These are phyloP conservation scores for Pogonophryne albipinna DNA, from an alignment of 2,797 vertebrate genomes.

Conservation along the genomic window DNA sequence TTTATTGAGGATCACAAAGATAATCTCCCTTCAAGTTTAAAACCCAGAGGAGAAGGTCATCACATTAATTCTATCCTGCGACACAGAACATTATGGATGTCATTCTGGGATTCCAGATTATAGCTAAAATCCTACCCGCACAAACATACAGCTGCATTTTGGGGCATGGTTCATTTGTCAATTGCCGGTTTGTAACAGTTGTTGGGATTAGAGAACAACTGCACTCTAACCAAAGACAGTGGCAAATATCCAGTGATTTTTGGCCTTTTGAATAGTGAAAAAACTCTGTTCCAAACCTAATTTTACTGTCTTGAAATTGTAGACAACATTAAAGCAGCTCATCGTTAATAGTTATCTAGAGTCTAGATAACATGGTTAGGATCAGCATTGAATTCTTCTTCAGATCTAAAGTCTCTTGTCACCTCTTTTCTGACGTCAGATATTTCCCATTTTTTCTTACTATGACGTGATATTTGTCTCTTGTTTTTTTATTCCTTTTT, in stretches of 20 bases:
- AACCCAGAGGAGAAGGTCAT: constrained; percentile 9
- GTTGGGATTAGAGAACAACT: background rate
- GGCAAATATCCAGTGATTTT: constrained; percentile 10
- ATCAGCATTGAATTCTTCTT: constrained; percentile 54
- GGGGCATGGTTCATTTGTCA: background rate
- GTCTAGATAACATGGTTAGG: constrained; percentile 1
- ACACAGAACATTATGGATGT: constrained; percentile 6
- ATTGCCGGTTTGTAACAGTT: constrained; percentile 3
- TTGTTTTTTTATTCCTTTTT: background rate
- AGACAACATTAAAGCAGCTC: constrained; percentile 47
- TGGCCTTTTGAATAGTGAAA: constrained; percentile 17
- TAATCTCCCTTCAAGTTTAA: background rate
- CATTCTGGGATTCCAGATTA: constrained; percentile 14
- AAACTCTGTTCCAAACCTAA: constrained; percentile 23
- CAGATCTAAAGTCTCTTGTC: constrained; percentile 14
- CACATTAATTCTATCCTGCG: constrained; percentile 14
- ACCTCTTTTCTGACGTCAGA: constrained; percentile 2
- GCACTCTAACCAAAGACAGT: background rate
- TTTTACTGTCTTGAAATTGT: constrained; percentile 26
- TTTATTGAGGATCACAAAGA: constrained; percentile 2
- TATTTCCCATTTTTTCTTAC: background rate
- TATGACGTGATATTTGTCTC: background rate
- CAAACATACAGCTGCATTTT: background rate
- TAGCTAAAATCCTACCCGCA: background rate
- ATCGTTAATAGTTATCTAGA: background rate